These are phyloP conservation scores for Struthidea cinerea DNA, from an alignment of 2,113 vertebrate species.

Conservation along the genomic window DNA sequence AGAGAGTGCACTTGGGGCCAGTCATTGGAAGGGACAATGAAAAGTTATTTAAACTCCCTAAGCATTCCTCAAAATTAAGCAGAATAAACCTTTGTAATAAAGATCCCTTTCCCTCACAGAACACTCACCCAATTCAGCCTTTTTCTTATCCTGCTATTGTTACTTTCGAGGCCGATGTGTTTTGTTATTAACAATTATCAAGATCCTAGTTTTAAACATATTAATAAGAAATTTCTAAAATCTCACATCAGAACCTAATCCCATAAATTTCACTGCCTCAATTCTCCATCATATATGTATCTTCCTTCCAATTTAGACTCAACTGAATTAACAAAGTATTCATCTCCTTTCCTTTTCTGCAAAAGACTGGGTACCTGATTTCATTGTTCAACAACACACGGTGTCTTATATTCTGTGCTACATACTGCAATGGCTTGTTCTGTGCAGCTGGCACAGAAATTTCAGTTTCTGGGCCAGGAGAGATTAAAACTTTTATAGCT, in stretches of 20 bases:
- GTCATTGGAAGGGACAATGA: neutral
- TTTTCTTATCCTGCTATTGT: neutral
- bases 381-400: neutral
- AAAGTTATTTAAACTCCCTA: neutral
- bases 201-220: neutral
- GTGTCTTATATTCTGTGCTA: neutral
- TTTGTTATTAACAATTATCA: neutral
- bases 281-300: neutral
- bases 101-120: neutral
- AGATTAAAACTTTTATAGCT: conserved; percentile 42
- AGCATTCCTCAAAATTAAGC: neutral
- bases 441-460: neutral
- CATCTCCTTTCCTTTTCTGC: neutral
- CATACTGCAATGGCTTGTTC: neutral
- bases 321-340: neutral
- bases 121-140: neutral
- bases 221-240: neutral
- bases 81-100: neutral
- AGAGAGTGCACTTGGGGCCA: accelerated
- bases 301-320: neutral
- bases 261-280: neutral
- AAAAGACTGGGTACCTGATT: neutral
- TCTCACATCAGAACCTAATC: neutral
- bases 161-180: accelerated
- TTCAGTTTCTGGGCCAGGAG: neutral